These are phyloP conservation scores for Aphaenogaster floridana DNA, from an alignment of 1,140 invertebrate species.

Conservation along the genomic window DNA sequence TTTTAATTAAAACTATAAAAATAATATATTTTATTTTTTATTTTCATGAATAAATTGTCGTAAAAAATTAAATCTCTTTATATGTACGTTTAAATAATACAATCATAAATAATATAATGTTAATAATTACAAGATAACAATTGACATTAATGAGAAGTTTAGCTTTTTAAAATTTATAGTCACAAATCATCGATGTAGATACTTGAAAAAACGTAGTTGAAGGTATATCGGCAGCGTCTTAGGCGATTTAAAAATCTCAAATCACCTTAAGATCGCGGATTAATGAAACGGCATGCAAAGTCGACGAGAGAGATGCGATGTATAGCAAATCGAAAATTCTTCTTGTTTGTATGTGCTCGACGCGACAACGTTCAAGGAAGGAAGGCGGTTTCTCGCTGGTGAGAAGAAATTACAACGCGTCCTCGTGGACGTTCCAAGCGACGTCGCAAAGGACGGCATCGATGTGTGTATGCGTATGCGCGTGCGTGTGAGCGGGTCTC, in stretches of 20 bases:
- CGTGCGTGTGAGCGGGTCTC: conserved; percentile 75
- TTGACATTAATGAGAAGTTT: background rate
- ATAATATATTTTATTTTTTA: background rate
- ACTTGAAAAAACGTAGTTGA: background rate
- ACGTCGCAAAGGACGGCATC: conserved; percentile 40
- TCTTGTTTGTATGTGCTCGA: background rate
- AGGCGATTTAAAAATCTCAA: background rate
- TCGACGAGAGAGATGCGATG: conserved; percentile 2
- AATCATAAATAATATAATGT: background rate
- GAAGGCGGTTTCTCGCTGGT: conserved; percentile 33
- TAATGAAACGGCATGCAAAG: conserved; percentile 26
- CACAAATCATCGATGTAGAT: background rate
- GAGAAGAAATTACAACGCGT: conserved; percentile 52
- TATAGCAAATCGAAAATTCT: conserved; percentile 38
- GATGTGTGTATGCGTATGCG: conserved; percentile 13
- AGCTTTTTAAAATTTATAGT: background rate
- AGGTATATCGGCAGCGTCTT: too few species aligned
- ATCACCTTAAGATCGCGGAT: conserved; percentile 16
- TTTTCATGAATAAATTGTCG: background rate
- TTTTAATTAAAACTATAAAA: background rate
- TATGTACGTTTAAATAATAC: background rate
- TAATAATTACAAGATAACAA: background rate
- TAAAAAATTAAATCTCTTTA: background rate
- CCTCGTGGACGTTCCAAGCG: conserved; percentile 44
- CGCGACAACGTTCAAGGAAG: conserved; percentile 28